Base-by-base conservation (phyloP, 1,140 invertebrate genomes). In the Frieseomelitta varia region DNA sequence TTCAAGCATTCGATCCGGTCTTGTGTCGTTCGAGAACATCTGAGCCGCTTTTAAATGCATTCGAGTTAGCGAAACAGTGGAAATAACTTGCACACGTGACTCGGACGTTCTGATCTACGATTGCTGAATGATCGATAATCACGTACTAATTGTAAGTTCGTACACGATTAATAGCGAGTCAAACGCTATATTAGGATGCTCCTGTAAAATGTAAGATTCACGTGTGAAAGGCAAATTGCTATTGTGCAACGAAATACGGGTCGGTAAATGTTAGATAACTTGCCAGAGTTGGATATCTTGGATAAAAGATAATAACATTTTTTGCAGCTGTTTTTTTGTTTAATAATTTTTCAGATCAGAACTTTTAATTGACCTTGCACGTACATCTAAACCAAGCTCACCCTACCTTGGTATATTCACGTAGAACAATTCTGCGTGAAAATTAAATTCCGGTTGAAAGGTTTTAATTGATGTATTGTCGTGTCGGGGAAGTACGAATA, bases 381-480 rank as follows among this genome's bases (percentile, higher is more conserved):
- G 11, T 61, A 61, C 24, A 61, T 61, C 24, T 6, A 39, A 39
- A 39, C 6, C 39, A 39, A 39, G 4, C 39, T 39, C 6, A 39
- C 6, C 4, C 0, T 39, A 8, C 6, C 0, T 39, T 0, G 0
- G 4, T 39, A 8, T 8, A 47, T 47, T 47, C 39, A 47, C 39
- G 39, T 47, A 47, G 39, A 47, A 47, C 58, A 61, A 61, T 61
- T 61, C 24, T 61, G 17, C 12, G 27, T n/a, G 14, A 15, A 83
- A 69, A 77, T 67, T 47, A 56, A 78, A 56, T 78, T 61, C 39
- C n/a, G n/a, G 30, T 24, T 15, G 10, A 68, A 11, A 30, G 30
- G 53, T 69, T 69, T 47, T 77, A 56, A 71, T 83, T 58, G 53
- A 69, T 51, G 63, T 82, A 68, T 68, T 19, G 15, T 65, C 6